These are phyloP conservation scores for Eupleurogrammus muticus DNA, from an alignment of 2,797 vertebrate genomes.

Conservation along the genomic window DNA sequence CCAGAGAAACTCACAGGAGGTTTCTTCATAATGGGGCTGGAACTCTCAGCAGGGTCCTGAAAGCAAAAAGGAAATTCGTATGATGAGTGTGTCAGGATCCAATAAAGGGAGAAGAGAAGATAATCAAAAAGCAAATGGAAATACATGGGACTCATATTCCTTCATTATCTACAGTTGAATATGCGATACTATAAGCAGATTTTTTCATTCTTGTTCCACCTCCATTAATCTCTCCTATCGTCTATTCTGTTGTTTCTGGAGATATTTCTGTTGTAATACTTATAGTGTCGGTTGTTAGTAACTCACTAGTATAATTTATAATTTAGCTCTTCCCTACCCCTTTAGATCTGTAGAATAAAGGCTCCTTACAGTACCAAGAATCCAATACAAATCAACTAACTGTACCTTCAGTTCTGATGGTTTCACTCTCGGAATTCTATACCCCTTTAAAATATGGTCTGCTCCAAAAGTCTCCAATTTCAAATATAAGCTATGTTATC, in stretches of 20 bases:
- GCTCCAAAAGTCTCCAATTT: no score
- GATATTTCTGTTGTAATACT: not conserved
- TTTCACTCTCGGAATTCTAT: no score
- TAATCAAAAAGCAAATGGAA: not conserved
- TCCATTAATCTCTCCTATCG: not conserved
- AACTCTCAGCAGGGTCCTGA: constrained; percentile 70
- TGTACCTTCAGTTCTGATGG: no score
- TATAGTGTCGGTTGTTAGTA: no score
- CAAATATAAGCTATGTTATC: no score
- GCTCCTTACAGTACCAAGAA: no score
- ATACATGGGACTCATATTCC: not conserved
- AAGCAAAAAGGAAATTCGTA: not conserved
- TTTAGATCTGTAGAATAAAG: no score
- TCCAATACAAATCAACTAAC: no score
- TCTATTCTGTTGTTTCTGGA: not conserved
- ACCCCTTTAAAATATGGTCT: no score
- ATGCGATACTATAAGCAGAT: not conserved
- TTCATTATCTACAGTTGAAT: not conserved
- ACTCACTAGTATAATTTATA: no score
- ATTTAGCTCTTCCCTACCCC: no score
- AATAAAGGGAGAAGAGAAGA: not conserved
- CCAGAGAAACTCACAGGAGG: constrained; percentile 70
- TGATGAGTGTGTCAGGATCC: not conserved
- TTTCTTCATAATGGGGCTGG: constrained; percentile 75
- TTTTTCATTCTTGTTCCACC: not conserved